Base-by-base conservation (phyloP, 2,797 vertebrate species). In the Furcifer pardalis region DNA sequence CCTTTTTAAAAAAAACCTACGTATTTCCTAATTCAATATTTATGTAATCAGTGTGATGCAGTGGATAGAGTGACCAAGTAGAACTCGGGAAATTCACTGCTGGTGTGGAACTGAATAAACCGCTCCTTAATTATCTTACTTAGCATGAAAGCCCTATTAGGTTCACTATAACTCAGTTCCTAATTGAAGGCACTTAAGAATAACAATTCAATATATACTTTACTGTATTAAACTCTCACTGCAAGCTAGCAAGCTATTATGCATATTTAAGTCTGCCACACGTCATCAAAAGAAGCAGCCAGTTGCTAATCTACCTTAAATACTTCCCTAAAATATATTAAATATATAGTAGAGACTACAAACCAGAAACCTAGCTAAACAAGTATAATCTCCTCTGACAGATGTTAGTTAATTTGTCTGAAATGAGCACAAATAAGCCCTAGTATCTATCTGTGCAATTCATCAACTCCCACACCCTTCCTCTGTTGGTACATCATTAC, bases 251-350 rank as follows among this genome's bases (percentile, higher is more conserved):
- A 49, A 79, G 35, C 62, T 32, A 44, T 21, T 69, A 63, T 15
- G 27, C 44, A 15, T 30, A 79, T 65, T 17, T 15, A 40, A 42
- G 27, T n/a, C 27, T 56, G 65, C 49, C 35, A 21, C 37, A 35
- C 65, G 30, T 44, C 56, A 68, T 52, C 19, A 30, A 12, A 32
- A 63, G n/a, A 8, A 65, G 9, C 30, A 63, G 42, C 3, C 21
- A 30, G 25, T 44, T 76, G n/a, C 23, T 82, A 82, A 80, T 80
- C 32, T 66, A 27, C n/a, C 13, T 35, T 49, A 75, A 74, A 82
- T 49, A 44, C n/a, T 65, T 27, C 42, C n/a, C 42, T 49, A 49
- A 40, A 21, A 30, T 5, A 7, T 5, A 2, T 68, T 40, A 32
- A 37, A 37, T 19, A 4, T 8, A 19, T 35, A 42, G 35, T 17